Conservation (phyloP, 2,888 invertebrate species). For the Salticus scenicus region DNA sequence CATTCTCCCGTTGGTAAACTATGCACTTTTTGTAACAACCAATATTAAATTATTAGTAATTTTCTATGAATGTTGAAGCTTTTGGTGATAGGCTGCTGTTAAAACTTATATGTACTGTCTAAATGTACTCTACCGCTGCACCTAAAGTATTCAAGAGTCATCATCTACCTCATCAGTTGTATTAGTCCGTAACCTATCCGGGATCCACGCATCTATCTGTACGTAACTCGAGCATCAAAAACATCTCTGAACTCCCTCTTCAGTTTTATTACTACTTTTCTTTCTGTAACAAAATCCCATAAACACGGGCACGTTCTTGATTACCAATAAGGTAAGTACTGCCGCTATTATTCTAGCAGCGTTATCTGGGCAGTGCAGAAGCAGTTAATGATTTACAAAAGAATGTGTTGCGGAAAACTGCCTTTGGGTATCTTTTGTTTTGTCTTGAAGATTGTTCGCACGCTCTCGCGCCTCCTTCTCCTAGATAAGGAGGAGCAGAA, state of each 20-base stretch:
- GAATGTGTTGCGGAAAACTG: conserved; percentile 35
- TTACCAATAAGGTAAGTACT: conserved; percentile 60
- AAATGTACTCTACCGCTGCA: not conserved
- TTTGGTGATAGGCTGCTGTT: too few species aligned
- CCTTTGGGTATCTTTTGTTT: conserved; percentile 25
- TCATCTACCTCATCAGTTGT: not conserved
- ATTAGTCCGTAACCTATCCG: not conserved
- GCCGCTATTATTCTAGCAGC: conserved; percentile 47
- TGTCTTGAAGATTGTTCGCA: conserved; percentile 54
- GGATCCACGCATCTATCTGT: not conserved
- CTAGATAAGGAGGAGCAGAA: not conserved
- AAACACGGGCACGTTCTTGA: conserved; percentile 40
- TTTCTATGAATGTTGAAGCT: too few species aligned
- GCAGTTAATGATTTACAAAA: conserved; percentile 69
- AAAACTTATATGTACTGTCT: too few species aligned
- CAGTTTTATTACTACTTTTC: conserved; percentile 7
- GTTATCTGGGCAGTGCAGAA: conserved; percentile 58
- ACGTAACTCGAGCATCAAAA: conserved; percentile 9
- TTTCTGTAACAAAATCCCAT: conserved; percentile 19
- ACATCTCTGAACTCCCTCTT: conserved; percentile 9
- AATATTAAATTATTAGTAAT: too few species aligned
- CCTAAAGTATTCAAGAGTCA: not conserved
- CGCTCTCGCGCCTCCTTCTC: conserved; percentile 10
- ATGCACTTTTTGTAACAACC: too few species aligned
- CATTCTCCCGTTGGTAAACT: too few species aligned